Evolutionary conservation across 2,888 invertebrate species (phyloP).

Genomic region (Timema podura): DNA sequence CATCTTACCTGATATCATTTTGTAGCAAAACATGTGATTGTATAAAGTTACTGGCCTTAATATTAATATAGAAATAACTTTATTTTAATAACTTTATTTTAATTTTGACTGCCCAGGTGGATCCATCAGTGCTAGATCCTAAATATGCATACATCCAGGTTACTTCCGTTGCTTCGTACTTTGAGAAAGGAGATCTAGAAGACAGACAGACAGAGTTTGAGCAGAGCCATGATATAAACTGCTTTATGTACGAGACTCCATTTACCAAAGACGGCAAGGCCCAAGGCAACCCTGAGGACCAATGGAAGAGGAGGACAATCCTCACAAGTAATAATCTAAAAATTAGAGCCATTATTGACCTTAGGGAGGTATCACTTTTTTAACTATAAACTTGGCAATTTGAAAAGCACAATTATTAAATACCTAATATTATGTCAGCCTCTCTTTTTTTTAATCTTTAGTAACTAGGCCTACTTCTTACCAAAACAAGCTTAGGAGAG

Average conservation of each 20-base stretch:
- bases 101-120: too few relatives aligned
- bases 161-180: constrained; percentile 89
- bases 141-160: constrained; percentile 91
- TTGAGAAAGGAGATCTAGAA: constrained; percentile 66
- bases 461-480: too few relatives aligned
- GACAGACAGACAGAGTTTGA: constrained; percentile 81
- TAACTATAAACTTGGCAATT: constrained; percentile 17
- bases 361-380: constrained; percentile 22
- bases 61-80: background rate
- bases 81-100: constrained; percentile 25
- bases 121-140: constrained; percentile 69
- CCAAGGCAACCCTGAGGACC: constrained; percentile 77
- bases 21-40: too few relatives aligned
- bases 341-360: constrained; percentile 8
- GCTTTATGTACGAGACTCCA: constrained; percentile 93
- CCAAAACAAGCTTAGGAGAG: too few relatives aligned
- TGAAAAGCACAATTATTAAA: constrained; percentile 13
- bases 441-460: too few relatives aligned
- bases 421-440: background rate
- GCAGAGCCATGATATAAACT: constrained; percentile 80
- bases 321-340: constrained; percentile 64
- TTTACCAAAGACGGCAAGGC: constrained; percentile 82
- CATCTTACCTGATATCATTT: too few relatives aligned
- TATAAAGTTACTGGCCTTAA: background rate
- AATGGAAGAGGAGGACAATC: constrained; percentile 87